Evolutionary conservation across 2,888 invertebrate genomes (phyloP).

Genomic region (Plemyria rubiginata): DNA sequence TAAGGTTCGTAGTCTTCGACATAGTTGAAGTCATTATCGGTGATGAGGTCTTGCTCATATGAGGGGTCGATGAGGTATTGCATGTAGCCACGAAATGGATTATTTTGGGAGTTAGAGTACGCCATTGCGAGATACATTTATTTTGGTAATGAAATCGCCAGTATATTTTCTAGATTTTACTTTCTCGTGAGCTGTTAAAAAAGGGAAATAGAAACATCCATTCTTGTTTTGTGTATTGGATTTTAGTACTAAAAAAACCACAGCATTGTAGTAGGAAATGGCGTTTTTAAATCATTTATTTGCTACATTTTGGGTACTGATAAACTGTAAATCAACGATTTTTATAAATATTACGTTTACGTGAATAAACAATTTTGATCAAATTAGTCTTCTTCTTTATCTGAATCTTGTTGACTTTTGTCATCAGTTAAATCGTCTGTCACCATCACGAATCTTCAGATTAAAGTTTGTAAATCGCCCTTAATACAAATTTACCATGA

Average conservation of each 20-base stretch:
- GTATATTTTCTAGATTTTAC: too few species aligned
- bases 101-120: neutral
- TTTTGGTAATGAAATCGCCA: neutral
- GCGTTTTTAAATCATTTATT: neutral
- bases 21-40: constrained; percentile 1
- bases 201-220: neutral
- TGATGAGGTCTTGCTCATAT: constrained; percentile 7
- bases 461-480: too few species aligned
- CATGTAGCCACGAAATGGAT: constrained; percentile 2
- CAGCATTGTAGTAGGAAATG: constrained; percentile 1
- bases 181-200: neutral
- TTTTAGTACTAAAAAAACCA: too few species aligned
- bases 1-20: constrained; percentile 6
- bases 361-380: neutral
- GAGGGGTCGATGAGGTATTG: constrained; percentile 15
- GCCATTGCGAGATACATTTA: constrained; percentile 3
- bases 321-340: too few species aligned
- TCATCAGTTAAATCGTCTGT: neutral
- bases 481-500: neutral
- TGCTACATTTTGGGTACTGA: constrained; percentile 13
- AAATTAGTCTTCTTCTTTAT: too few species aligned
- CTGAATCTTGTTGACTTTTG: neutral
- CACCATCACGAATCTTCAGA: neutral
- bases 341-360: too few species aligned
- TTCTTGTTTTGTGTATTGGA: too few species aligned